Percentiles rank a stretch among this genome's conserved stretches.
Conservation (phyloP, 35 echinoderm and acorn worm species). For the Anneissia japonica region DNA sequence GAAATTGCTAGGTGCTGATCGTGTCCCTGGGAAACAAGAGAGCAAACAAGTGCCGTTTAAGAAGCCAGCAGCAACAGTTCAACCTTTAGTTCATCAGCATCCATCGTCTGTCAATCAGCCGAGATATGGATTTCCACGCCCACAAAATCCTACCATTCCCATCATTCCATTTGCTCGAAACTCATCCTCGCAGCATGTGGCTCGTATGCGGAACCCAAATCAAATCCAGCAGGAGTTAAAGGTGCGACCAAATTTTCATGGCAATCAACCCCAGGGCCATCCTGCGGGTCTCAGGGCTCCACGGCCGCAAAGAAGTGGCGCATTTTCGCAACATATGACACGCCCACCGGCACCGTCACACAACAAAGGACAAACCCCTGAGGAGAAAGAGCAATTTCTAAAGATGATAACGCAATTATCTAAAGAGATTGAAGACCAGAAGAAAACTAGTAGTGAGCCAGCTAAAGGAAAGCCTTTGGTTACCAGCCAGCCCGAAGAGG, state of each 20-base stretch:
- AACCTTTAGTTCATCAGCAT: neutral
- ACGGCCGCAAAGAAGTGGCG: neutral
- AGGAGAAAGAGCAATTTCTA: neutral
- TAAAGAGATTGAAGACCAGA: neutral
- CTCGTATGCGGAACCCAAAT: neutral
- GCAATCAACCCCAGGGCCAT: neutral
- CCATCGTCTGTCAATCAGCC: neutral
- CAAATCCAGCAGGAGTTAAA: neutral
- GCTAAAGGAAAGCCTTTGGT: neutral
- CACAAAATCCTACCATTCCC: neutral
- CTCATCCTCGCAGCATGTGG: neutral
- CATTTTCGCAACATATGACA: neutral
- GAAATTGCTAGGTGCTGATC: neutral
- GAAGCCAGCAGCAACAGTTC: neutral
- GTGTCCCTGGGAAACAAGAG: neutral
- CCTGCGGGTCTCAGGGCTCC: neutral
- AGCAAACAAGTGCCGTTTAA: neutral
- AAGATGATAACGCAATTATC: neutral
- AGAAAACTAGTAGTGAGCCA: neutral
- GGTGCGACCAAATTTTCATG: neutral
- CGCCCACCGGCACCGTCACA: neutral
- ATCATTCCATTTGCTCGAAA: neutral
- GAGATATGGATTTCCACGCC: neutral
- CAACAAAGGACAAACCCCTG: neutral
- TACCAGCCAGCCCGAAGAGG: neutral